Evolutionary conservation across 2,113 vertebrate species (phyloP).

Genomic region (Corvus cornix): DNA sequence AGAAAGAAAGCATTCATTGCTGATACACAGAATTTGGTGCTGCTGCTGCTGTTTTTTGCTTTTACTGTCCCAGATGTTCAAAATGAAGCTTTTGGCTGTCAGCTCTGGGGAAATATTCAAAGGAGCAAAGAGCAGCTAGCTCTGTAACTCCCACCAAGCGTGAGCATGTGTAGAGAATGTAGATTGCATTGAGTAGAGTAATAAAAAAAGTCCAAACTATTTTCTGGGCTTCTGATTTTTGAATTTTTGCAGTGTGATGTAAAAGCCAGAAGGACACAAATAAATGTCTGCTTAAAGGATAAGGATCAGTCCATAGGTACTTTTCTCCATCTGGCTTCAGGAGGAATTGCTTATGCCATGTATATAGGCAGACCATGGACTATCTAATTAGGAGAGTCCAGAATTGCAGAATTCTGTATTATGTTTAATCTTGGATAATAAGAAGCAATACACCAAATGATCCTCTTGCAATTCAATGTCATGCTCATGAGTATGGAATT

Average conservation of each 20-base stretch:
- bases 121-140: not conserved
- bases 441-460: not conserved
- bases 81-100: not conserved
- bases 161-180: not conserved
- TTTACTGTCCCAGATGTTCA: slow-evolving; percentile 24
- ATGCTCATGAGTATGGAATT: not conserved
- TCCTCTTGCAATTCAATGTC: not conserved
- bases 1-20: not conserved
- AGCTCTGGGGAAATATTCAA: not conserved
- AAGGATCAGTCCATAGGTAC: not conserved
- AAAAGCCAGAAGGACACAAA: not conserved
- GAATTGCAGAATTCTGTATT: not conserved
- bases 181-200: not conserved
- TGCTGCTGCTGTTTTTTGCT: not conserved
- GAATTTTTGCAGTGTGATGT: not conserved
- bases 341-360: not conserved
- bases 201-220: not conserved
- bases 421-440: not conserved
- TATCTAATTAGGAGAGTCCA: not conserved
- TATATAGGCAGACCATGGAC: not conserved
- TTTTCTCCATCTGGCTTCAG: not conserved
- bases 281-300: not conserved
- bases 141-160: not conserved
- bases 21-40: not conserved
- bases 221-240: not conserved